A percentile compares a stretch with the other conserved stretches of the same genome.
These are phyloP conservation scores for Galleria mellonella DNA, from an alignment of 1,140 invertebrate species.

Conservation along the genomic window DNA sequence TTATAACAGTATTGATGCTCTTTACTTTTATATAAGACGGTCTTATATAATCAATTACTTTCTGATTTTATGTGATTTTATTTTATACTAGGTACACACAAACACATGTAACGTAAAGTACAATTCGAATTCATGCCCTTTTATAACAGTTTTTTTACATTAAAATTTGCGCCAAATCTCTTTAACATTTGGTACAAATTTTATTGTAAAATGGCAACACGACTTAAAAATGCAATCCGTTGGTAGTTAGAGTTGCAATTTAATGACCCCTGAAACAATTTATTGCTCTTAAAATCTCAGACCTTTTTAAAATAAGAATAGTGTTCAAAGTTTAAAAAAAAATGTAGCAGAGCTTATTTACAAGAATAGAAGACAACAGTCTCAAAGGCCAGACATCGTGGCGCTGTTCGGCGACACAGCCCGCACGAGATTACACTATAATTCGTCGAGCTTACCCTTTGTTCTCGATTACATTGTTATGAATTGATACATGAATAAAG, in stretches of 20 bases:
- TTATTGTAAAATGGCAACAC: background rate
- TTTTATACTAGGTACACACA: no score
- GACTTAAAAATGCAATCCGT: background rate
- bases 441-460: slow-evolving; percentile 30
- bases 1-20: no score
- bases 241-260: background rate
- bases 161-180: no score
- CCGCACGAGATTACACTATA: slow-evolving; percentile 33
- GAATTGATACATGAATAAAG: no score
- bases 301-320: background rate
- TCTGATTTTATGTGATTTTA: no score
- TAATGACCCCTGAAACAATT: background rate
- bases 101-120: no score
- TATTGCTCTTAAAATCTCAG: background rate
- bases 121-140: no score
- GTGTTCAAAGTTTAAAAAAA: background rate
- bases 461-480: slow-evolving; percentile 22
- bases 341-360: slow-evolving; percentile 12
- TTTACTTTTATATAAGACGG: no score
- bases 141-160: no score
- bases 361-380: slow-evolving; percentile 33
- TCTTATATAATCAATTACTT: no score
- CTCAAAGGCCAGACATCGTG: slow-evolving; percentile 32
- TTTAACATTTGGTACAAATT: no score
- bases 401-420: slow-evolving; percentile 25